A percentile compares a stretch with the other conserved stretches of the same genome.
These are phyloP conservation scores for Crotalus viridis DNA, from an alignment of 2,113 vertebrate genomes.

Conservation along the genomic window DNA sequence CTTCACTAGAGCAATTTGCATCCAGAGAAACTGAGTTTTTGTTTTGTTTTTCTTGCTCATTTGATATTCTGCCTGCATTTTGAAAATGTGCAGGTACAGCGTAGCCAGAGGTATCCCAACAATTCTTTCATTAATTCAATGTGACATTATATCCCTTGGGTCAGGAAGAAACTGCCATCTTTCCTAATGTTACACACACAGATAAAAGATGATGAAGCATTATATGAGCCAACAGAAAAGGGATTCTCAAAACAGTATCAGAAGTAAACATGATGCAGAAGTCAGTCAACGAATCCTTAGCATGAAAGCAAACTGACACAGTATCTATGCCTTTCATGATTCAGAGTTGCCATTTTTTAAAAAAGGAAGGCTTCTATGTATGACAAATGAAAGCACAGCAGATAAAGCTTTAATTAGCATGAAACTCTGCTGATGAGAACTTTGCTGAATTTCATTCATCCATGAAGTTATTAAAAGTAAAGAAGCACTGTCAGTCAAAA, in stretches of 20 bases:
- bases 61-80: constrained; percentile 12
- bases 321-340: not conserved
- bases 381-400: not conserved
- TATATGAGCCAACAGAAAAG: not conserved
- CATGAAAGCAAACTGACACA: not conserved
- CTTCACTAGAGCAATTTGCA: not conserved
- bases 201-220: not conserved
- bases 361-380: not conserved
- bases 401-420: not conserved
- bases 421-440: not conserved
- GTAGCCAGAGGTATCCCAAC: not conserved
- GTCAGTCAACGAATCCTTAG: not conserved
- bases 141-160: not conserved
- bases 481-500: not conserved
- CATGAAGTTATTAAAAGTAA: not conserved
- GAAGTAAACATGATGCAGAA: not conserved
- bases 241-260: not conserved
- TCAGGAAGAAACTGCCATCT: constrained; percentile 18
- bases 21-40: not conserved
- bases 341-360: not conserved
- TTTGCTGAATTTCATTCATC: not conserved
- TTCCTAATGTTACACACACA: not conserved
- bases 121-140: constrained; percentile 4
- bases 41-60: not conserved
- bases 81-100: constrained; percentile 13